Evolutionary conservation across 2,797 vertebrate species (phyloP).

Genomic region (Microhierax caerulescens): DNA sequence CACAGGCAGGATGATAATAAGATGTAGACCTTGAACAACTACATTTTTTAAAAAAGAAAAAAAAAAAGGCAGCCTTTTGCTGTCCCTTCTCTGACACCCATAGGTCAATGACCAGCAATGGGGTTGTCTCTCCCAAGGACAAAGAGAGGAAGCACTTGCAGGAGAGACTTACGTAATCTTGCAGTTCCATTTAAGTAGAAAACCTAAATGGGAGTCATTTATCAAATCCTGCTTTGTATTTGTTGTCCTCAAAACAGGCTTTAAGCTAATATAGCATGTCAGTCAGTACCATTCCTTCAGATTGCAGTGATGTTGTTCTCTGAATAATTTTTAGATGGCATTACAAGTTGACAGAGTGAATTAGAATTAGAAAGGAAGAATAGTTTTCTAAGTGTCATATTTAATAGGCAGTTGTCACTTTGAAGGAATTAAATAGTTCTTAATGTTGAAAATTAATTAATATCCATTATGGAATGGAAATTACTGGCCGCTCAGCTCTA

Average conservation of each 20-base stretch:
- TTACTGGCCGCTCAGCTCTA: background rate
- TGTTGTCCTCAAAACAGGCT: background rate
- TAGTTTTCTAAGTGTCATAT: background rate
- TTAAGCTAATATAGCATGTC: background rate
- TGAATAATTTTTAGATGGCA: background rate
- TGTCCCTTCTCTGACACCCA: background rate
- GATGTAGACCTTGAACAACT: conserved; percentile 36
- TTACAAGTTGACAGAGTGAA: background rate
- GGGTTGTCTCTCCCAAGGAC: background rate
- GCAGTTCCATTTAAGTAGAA: background rate
- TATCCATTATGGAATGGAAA: background rate
- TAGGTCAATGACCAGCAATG: background rate
- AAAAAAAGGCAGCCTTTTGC: background rate
- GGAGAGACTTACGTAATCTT: background rate
- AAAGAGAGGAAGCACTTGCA: conserved; percentile 50
- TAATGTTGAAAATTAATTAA: background rate
- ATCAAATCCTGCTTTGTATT: background rate
- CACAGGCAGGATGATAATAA: conserved; percentile 52
- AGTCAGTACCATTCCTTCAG: background rate
- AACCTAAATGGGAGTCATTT: background rate
- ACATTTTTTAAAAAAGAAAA: too few relatives aligned
- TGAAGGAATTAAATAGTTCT: background rate
- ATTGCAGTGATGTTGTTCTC: background rate
- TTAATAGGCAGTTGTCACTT: background rate
- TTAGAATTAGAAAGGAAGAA: background rate